Evolutionary conservation across 2,797 vertebrate genomes (phyloP), one percentile per base, ranked within the genome.

Genomic region (Knipowitschia caucasica): DNA sequence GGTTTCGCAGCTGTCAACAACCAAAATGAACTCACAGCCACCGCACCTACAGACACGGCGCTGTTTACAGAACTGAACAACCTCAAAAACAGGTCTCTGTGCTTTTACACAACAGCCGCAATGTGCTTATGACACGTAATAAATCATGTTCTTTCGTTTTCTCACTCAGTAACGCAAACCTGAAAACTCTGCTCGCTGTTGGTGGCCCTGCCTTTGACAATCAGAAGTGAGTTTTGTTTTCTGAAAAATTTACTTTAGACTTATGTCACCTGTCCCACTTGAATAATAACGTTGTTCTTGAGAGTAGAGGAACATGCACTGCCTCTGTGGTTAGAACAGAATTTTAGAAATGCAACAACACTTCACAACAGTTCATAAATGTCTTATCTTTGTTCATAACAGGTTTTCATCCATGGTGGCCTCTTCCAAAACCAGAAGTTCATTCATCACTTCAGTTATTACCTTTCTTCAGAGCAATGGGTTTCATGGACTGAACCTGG

Each of bases 401-500:
- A 92, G 91, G 63, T 92, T 92, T 73, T 81, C 65, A 12, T 12
- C 0, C 1, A 87, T 92, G 87, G 74, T 73, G 33, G 66, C 85
- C 51, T 54, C 73, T 1, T 1, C 50, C 25, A 18, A 4, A 36
- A 88, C 65, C 53, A 80, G 84, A 50, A 11, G 54, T 25, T 73
- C 0, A 1, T 91, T 93, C 45, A 86, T 90, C 59, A 45, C 53
- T 26, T 92, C 91, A 0, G 81, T 73, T 1, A 68, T 88, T 15
- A 17, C 0, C 2, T 56, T 90, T 64, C 78, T 92, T 50, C 79
- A 88, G 57, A 27, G 1, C 0, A 52, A 86, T 26, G 51, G 52
- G 3, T 93, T 93, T 52, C 89, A 93, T 60, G 92, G 91, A 0
- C 68, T 92, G 10, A 91, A 92, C 49, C 75, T 93, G 29, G 89